Percentiles rank a stretch among this genome's conserved stretches.
Conservation (phyloP, 2,888 invertebrate genomes). For the Galerucella nymphaeae region DNA sequence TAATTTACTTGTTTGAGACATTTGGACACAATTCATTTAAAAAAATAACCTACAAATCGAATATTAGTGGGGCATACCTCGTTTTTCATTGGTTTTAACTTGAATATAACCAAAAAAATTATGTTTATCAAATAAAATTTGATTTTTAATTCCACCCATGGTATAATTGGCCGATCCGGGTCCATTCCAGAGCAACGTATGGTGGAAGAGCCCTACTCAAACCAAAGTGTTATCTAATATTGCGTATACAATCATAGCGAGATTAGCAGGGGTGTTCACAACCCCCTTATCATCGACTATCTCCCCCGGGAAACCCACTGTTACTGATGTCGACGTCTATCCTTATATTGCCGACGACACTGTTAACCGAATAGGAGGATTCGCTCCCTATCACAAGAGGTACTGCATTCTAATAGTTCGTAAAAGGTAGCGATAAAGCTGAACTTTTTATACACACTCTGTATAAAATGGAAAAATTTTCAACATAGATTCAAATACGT, state of each 20-base stretch:
- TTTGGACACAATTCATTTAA: too few relatives aligned
- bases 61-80: too few relatives aligned
- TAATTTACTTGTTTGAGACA: background rate
- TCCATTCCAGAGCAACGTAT: slow-evolving; percentile 29
- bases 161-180: slow-evolving; percentile 6
- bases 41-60: too few relatives aligned
- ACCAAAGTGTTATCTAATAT: slow-evolving; percentile 63
- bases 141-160: background rate
- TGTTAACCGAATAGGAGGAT: slow-evolving; percentile 29
- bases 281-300: slow-evolving; percentile 60
- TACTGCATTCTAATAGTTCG: slow-evolving; percentile 18
- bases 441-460: too few relatives aligned
- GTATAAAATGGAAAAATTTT: too few relatives aligned
- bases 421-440: slow-evolving; percentile 34
- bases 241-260: slow-evolving; percentile 64
- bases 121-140: background rate
- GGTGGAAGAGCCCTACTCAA: slow-evolving; percentile 43
- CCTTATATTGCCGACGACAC: slow-evolving; percentile 48
- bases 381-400: slow-evolving; percentile 29
- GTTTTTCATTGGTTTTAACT: background rate
- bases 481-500: too few relatives aligned
- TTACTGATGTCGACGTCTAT: slow-evolving; percentile 33
- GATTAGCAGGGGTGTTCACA: slow-evolving; percentile 62
- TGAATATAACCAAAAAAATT: background rate
- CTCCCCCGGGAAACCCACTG: slow-evolving; percentile 56